phyloP scores from a whole-genome alignment of 2,888 invertebrate genomes.

The Himalopsyche tibetana region DNA sequence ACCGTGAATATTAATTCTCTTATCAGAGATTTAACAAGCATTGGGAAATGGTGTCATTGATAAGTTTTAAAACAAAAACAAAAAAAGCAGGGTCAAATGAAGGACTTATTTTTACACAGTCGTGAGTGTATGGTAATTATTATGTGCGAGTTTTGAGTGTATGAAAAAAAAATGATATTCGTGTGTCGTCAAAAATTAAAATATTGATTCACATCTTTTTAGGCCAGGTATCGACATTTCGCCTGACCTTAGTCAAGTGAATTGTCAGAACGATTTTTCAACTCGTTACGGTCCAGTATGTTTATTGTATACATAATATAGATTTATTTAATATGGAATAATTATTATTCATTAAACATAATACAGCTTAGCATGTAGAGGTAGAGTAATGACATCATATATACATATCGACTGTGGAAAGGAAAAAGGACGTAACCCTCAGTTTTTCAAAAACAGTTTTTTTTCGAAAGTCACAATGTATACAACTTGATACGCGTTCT shows the following conservation, averaged over 20 bases:
- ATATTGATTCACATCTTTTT: conserved; percentile 30
- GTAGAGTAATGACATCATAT: no score
- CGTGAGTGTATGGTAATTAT: conserved; percentile 20
- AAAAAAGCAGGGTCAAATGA: conserved; percentile 25
- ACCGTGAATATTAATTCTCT: background rate
- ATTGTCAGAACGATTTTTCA: background rate
- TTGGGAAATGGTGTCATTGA: conserved; percentile 34
- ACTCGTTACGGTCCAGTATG: background rate
- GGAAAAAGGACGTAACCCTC: no score
- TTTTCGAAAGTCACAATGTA: no score
- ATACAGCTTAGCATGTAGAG: no score
- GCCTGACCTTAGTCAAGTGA: conserved; percentile 7
- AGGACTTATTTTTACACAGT: conserved; percentile 12
- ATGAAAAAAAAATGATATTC: conserved; percentile 12
- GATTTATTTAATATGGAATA: no score
- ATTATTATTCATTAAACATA: no score
- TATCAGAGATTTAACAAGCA: background rate
- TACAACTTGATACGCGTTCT: no score
- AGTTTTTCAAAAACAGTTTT: no score
- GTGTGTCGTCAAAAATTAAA: conserved; percentile 29
- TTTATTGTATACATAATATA: background rate
- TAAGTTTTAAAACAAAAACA: conserved; percentile 12
- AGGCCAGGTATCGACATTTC: conserved; percentile 28
- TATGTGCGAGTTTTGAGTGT: background rate
- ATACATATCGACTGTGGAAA: no score